Evolutionary conservation across 2,113 vertebrate species (phyloP).

Genomic region (western clawed frog (Xenopus tropicalis)): UCB_Xtro_10.0 CM004447.2:121419501-121420000

Average conservation of each 20-base stretch:
- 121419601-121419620: constrained; percentile 13
- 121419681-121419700: constrained; percentile 60
- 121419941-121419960: constrained; percentile 25
- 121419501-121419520: too few species aligned
- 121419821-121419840: constrained; percentile 22
- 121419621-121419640: constrained; percentile 15
- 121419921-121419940: constrained; percentile 30
- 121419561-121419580: not conserved
- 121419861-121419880: constrained; percentile 14
- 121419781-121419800: constrained; percentile 50
- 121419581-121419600: constrained; percentile 12
- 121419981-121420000: constrained; percentile 29
- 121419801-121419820: constrained; percentile 26
- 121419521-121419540: too few species aligned
- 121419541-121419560: too few species aligned
- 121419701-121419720: constrained; percentile 56
- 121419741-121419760: constrained; percentile 60
- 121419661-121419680: constrained; percentile 49
- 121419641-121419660: constrained; percentile 36
- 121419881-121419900: constrained; percentile 29
- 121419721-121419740: constrained; percentile 60
- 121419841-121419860: constrained; percentile 21
- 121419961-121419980: constrained; percentile 13
- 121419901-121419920: constrained; percentile 33
- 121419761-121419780: constrained; percentile 49